A percentile compares a stretch with the other conserved stretches of the same genome.
phyloP scores from a whole-genome alignment of 1,140 invertebrate genomes.

The Drosophila nigromelanica region DNA sequence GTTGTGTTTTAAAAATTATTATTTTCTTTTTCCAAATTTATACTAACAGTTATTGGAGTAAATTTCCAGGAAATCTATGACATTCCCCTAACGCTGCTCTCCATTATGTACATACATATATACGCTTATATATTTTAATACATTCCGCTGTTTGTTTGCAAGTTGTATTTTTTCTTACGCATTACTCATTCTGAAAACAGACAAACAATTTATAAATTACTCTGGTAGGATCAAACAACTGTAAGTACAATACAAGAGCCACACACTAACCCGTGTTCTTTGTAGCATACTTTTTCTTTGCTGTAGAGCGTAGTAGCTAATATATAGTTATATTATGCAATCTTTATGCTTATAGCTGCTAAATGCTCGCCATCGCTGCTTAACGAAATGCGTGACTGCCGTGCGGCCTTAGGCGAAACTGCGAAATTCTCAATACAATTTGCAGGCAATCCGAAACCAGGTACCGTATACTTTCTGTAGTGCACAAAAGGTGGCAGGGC shows the following conservation, averaged over 20 bases:
- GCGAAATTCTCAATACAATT: conserved; percentile 91
- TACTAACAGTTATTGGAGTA: conserved; percentile 38
- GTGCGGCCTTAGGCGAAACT: conserved; percentile 89
- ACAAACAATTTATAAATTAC: conserved; percentile 53
- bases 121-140: conserved; percentile 7
- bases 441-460: conserved; percentile 93
- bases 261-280: conserved; percentile 3
- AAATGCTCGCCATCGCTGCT: conserved; percentile 92
- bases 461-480: conserved; percentile 84
- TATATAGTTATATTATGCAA: conserved; percentile 58
- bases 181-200: conserved; percentile 39
- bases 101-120: conserved; percentile 6
- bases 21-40: conserved; percentile 57
- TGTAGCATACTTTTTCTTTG: conserved; percentile 10
- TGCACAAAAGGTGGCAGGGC: conserved; percentile 5
- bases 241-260: conserved; percentile 54
- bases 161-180: conserved; percentile 10
- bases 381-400: conserved; percentile 90
- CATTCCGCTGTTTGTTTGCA: conserved; percentile 32
- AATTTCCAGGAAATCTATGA: conserved; percentile 67
- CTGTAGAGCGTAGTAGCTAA: conserved; percentile 44
- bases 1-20: conserved; percentile 47
- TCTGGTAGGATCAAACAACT: conserved; percentile 10
- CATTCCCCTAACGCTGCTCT: conserved; percentile 72
- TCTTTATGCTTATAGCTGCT: conserved; percentile 87